Conservation (phyloP, 2,797 vertebrate genomes). For the Micrastur ruficollis region DNA sequence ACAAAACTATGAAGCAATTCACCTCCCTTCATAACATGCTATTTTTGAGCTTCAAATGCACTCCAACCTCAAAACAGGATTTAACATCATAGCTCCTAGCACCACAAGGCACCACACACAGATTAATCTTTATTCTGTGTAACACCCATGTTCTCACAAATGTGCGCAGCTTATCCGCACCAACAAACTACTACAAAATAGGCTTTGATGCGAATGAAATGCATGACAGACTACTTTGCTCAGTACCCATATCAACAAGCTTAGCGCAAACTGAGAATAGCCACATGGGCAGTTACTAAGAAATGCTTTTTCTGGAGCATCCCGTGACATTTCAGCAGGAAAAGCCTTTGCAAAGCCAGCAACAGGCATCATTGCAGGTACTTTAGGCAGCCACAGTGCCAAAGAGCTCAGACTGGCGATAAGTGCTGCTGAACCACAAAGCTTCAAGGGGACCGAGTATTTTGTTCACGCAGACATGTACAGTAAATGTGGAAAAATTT, state of each 20-base stretch:
- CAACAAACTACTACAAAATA: not conserved
- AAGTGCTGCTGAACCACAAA: not conserved
- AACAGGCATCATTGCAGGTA: not conserved
- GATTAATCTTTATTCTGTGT: not conserved
- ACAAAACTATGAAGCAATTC: not conserved
- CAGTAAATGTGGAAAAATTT: rapidly evolving
- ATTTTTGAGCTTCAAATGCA: not conserved
- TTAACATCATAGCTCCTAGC: not conserved
- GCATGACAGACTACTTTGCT: not conserved
- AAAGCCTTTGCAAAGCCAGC: not conserved
- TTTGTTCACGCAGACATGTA: not conserved
- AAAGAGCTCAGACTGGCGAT: not conserved
- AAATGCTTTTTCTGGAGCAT: not conserved
- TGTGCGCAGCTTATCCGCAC: rapidly evolving
- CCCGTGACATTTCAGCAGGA: not conserved
- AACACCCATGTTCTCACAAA: not conserved
- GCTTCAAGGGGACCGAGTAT: too few relatives aligned
- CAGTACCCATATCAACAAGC: rapidly evolving
- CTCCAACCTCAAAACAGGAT: not conserved
- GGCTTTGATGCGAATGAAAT: not conserved
- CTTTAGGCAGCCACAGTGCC: rapidly evolving
- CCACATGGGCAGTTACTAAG: not conserved
- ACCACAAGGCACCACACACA: not conserved
- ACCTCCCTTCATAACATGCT: not conserved
- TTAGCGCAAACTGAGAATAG: not conserved